These are phyloP conservation scores for Triplophysa tibetana DNA, from an alignment of 2,113 vertebrate species.

Conservation along the genomic window DNA sequence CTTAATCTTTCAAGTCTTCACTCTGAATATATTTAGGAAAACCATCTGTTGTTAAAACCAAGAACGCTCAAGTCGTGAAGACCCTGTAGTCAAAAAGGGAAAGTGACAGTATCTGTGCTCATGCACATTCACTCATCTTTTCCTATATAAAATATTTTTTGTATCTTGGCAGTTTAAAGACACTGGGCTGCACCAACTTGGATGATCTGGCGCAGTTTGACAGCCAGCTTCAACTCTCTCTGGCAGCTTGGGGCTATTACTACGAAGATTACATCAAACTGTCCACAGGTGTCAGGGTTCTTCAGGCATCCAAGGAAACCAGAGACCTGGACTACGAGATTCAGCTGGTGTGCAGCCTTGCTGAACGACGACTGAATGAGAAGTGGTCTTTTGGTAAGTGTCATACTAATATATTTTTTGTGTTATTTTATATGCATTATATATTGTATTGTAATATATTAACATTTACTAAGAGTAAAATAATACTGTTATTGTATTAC, in stretches of 20 bases:
- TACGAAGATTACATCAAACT: constrained; percentile 80
- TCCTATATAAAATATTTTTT: constrained; percentile 4
- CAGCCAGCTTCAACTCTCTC: constrained; percentile 75
- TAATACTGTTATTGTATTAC: no score
- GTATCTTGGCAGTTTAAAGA: constrained; percentile 68
- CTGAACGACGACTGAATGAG: constrained; percentile 77
- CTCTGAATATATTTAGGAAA: no score
- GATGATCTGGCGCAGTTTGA: constrained; percentile 79
- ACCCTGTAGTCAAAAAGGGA: no score
- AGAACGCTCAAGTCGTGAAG: no score
- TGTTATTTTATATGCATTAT: no score
- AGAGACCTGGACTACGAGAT: constrained; percentile 79
- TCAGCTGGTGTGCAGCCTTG: constrained; percentile 76
- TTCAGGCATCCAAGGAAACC: constrained; percentile 71
- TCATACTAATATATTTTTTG: background rate
- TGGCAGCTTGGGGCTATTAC: constrained; percentile 79
- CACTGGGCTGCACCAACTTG: constrained; percentile 74
- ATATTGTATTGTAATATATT: no score
- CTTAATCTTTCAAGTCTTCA: no score
- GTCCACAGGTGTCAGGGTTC: constrained; percentile 75
- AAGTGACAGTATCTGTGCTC: no score
- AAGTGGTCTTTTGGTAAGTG: constrained; percentile 80
- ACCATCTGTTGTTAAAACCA: no score
- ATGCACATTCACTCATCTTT: no score
- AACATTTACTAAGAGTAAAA: no score